These are phyloP conservation scores for Tetrapedia diversipes DNA, from an alignment of 2,888 invertebrate species.

Conservation along the genomic window DNA sequence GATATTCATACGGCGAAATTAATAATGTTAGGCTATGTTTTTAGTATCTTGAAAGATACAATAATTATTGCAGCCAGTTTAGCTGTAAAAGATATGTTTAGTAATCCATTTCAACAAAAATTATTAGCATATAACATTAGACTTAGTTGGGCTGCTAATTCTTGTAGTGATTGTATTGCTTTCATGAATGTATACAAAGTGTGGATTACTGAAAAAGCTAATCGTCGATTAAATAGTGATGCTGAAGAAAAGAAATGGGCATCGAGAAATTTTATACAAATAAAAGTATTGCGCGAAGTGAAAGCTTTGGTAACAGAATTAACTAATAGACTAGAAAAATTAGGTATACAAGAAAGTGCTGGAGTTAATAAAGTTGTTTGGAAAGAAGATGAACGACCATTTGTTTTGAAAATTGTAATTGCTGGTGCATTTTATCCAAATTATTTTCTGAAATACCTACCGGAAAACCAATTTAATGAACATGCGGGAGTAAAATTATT, in stretches of 20 bases:
- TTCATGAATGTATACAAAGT: constrained; percentile 92
- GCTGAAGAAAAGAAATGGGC: constrained; percentile 87
- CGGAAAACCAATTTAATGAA: constrained; percentile 84
- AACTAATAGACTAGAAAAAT: constrained; percentile 84
- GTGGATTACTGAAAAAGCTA: constrained; percentile 87
- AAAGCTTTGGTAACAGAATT: constrained; percentile 89
- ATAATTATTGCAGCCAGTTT: constrained; percentile 94
- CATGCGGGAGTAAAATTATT: constrained; percentile 87
- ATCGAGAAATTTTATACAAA: constrained; percentile 87
- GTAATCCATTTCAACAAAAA: constrained; percentile 88
- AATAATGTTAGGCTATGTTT: constrained; percentile 93
- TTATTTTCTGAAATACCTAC: constrained; percentile 88
- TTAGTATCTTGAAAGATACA: constrained; percentile 92
- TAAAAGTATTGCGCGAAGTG: constrained; percentile 89
- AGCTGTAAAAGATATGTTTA: constrained; percentile 92
- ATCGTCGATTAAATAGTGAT: constrained; percentile 84
- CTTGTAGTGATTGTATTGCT: constrained; percentile 93
- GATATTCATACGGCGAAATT: constrained; percentile 92
- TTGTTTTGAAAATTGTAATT: constrained; percentile 89
- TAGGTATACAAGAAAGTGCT: constrained; percentile 86
- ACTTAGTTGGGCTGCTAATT: constrained; percentile 91
- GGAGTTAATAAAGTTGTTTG: constrained; percentile 83
- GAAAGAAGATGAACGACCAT: constrained; percentile 84
- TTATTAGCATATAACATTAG: constrained; percentile 90
- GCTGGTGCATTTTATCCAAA: constrained; percentile 97